Conservation (phyloP, 2,797 vertebrate species). For the Chrysocyon brachyurus region DNA sequence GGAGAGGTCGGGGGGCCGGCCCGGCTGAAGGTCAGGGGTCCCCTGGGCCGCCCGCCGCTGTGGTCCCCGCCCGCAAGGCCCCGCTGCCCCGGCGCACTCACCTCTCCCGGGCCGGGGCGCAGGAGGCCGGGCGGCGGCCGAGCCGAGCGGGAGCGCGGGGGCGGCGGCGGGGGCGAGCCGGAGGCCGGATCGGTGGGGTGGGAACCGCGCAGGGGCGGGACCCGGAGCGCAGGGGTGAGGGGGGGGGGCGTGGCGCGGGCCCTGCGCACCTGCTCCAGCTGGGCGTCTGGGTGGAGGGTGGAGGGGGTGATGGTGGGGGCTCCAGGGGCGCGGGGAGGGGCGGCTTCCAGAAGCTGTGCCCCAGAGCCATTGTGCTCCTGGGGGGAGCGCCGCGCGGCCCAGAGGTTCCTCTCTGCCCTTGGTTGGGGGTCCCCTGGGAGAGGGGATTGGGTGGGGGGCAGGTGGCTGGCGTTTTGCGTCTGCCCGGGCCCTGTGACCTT, state of each 20-base stretch:
- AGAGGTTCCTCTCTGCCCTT: background rate
- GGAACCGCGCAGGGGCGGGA: background rate
- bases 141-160: background rate
- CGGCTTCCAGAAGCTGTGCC: background rate
- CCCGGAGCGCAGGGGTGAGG: no score
- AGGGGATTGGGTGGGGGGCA: background rate
- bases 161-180: background rate
- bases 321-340: background rate
- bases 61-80: background rate
- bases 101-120: background rate
- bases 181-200: no score
- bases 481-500: rapidly evolving
- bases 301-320: background rate
- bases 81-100: background rate
- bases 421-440: background rate
- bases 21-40: background rate
- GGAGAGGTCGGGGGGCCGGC: rapidly evolving
- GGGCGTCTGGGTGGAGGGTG: background rate
- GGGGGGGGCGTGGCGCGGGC: background rate
- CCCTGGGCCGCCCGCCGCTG: background rate
- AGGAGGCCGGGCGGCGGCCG: background rate
- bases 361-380: rapidly evolving
- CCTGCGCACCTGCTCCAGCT: background rate
- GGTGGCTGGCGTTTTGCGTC: background rate
- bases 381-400: background rate